Base-by-base conservation (phyloP, 2,113 vertebrate genomes). In the Podarcis muralis region DNA sequence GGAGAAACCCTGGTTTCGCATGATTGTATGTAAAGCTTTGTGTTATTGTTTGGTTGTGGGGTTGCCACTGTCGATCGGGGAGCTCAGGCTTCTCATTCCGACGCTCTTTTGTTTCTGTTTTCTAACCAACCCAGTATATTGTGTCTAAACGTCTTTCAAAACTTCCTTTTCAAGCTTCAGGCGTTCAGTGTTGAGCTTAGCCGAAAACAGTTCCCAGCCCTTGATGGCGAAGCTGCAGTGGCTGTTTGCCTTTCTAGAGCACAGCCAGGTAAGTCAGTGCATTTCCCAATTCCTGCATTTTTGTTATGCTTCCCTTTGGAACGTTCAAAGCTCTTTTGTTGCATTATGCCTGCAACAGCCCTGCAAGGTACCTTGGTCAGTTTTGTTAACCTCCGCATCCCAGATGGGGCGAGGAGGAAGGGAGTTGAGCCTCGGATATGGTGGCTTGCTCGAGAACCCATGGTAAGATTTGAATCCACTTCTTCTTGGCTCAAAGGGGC, bases 191-290 rank as follows among this genome's bases (percentile, higher is more conserved):
- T 93, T 98, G 90, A 96, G 95, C 89, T 93, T 98, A 94, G 96
- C 95, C 0, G 97, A 97, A 93, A 96, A 96, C 94, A 97, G 96
- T 91, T 97, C 96, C 7, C 97, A 98, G 90, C 97, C 97, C 65
- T 92, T 98, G 95, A 98, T 98, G 97, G 97, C 96, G 89, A 98
- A 98, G 89, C 95, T 98, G 40, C 97, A 98, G 90, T 97, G 96
- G 96, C 96, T 98, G 69, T 98, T 98, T 90, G 97, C 97, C 5
- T 98, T 98, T 95, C 94, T 98, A 90, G 97, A 98, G 92, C 98
- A 97, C 90, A 98, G 97, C 95, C 97, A 98, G 97, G 97, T 98
- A 94, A 93, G 94, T 93, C 83, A 88, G 1, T 3, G 65, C 35
- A 53, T 6, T 4, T 6, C 30, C 15, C 27, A 35, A 84, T 40